phyloP scores from a whole-genome alignment of 2,888 invertebrate species.

The Cantharis nigra region DNA sequence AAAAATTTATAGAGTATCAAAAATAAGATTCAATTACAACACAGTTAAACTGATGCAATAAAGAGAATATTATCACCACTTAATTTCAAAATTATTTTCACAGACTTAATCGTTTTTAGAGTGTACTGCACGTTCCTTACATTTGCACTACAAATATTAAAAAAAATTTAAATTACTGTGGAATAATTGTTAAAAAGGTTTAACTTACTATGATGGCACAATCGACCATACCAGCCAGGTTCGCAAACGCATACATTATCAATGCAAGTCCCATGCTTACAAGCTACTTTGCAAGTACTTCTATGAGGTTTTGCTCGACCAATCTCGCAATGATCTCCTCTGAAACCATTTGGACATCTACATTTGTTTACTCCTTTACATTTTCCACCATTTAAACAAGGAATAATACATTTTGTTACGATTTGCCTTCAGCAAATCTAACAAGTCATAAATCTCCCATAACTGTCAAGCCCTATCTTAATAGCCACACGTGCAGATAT shows the following conservation, averaged over 20 bases:
- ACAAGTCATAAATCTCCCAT: no score
- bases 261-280: conserved; percentile 78
- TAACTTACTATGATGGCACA: conserved; percentile 73
- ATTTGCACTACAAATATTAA: conserved; percentile 12
- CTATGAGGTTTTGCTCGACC: conserved; percentile 70
- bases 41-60: background rate
- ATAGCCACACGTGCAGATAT: no score
- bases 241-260: conserved; percentile 77
- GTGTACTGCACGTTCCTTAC: background rate
- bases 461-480: no score
- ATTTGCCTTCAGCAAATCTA: no score
- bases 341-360: conserved; percentile 81
- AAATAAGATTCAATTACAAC: background rate
- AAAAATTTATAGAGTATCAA: background rate
- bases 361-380: conserved; percentile 90
- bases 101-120: background rate
- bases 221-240: conserved; percentile 80
- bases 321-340: conserved; percentile 91
- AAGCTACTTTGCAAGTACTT: conserved; percentile 74
- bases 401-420: conserved; percentile 74
- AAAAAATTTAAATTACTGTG: background rate
- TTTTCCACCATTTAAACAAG: conserved; percentile 88
- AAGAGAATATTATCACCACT: background rate
- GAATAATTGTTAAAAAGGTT: background rate
- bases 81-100: background rate